These are phyloP conservation scores for Lepidocyrtinus sp. DNA, from an alignment of 2,888 invertebrate genomes.

Conservation along the genomic window DNA sequence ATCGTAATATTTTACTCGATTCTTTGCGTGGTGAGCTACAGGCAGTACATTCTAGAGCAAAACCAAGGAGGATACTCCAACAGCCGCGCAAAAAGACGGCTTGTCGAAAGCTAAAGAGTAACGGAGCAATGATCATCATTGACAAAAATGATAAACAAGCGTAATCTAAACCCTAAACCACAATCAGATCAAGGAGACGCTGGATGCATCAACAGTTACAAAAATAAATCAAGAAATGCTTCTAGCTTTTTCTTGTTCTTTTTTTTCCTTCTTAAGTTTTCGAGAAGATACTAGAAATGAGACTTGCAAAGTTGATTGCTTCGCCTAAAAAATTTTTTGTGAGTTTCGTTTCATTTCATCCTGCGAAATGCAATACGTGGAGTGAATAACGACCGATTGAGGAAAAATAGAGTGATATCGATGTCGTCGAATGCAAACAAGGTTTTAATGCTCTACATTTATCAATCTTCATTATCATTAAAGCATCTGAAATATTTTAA, in stretches of 20 bases:
- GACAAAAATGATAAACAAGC: slow-evolving; percentile 9
- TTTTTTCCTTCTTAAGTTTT: neutral
- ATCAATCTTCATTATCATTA: slow-evolving; percentile 12
- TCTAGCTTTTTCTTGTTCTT: neutral
- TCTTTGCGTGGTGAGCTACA: slow-evolving; percentile 65
- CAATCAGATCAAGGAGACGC: slow-evolving; percentile 3
- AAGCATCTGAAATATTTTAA: slow-evolving; percentile 23
- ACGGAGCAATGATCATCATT: slow-evolving; percentile 9
- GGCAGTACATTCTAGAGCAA: slow-evolving; percentile 52
- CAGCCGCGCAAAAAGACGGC: slow-evolving; percentile 64
- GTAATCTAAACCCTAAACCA: slow-evolving; percentile 5
- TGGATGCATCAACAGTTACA: slow-evolving; percentile 5
- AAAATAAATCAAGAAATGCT: slow-evolving; percentile 18
- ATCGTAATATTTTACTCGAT: slow-evolving; percentile 68
- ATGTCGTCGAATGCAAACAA: neutral
- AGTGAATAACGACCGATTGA: slow-evolving; percentile 11
- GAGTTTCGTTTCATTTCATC: too few relatives aligned
- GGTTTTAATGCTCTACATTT: neutral
- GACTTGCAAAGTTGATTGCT: too few relatives aligned
- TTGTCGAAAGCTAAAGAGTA: slow-evolving; percentile 69
- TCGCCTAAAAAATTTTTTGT: too few relatives aligned
- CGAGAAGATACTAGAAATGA: neutral
- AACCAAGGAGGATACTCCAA: slow-evolving; percentile 63
- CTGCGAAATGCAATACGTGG: neutral
- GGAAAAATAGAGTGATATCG: slow-evolving; percentile 18